Percentiles rank a stretch among this genome's conserved stretches.
Conservation (phyloP, 2,113 vertebrate genomes). For the Urocolius indicus region DNA sequence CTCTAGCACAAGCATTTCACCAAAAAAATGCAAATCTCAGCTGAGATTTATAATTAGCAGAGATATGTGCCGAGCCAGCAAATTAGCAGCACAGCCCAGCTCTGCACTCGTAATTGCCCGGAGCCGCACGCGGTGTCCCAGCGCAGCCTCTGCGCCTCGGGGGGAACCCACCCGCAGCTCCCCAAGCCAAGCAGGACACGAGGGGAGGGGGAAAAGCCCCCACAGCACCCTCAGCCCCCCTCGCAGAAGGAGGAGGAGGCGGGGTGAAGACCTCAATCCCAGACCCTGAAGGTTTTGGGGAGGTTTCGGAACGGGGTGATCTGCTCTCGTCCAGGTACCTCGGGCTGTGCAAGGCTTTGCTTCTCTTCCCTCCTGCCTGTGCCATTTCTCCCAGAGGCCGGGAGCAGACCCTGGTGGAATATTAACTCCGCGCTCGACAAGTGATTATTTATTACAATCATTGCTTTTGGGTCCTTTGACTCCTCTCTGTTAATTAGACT, state of each 20-base stretch:
- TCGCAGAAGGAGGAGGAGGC: not conserved
- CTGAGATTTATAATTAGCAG: constrained; percentile 76
- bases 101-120: not conserved
- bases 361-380: not conserved
- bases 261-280: not conserved
- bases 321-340: not conserved
- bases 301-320: not conserved
- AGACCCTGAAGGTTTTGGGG: not conserved
- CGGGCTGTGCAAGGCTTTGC: not conserved
- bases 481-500: constrained; percentile 45
- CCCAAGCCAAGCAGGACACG: fast-evolving
- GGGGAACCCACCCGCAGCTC: not conserved
- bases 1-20: constrained; percentile 74
- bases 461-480: constrained; percentile 31
- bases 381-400: not conserved
- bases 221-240: not conserved
- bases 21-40: constrained; percentile 79
- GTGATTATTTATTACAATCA: constrained; percentile 16
- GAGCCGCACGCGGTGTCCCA: not conserved
- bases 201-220: fast-evolving
- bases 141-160: not conserved
- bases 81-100: constrained; percentile 29
- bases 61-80: constrained; percentile 53
- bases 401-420: not conserved
- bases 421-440: not conserved